A percentile compares a stretch with the other conserved stretches of the same genome.
These are phyloP conservation scores for Pachyseris speciosa DNA, from an alignment of 64 coral and sea anemone genomes.

Conservation along the genomic window DNA sequence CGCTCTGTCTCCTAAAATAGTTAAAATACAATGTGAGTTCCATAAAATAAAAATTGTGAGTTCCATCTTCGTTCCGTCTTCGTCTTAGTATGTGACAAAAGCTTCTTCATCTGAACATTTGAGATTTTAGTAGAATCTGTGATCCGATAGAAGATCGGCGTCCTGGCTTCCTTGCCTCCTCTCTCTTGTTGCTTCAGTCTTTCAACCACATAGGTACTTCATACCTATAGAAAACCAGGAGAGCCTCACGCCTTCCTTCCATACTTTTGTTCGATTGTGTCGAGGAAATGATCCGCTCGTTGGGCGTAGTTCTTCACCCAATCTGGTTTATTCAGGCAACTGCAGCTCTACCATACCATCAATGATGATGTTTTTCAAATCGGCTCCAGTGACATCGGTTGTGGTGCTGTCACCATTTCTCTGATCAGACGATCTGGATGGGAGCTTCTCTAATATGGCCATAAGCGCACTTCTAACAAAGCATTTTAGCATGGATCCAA, in stretches of 20 bases:
- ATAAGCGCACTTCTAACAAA: neutral
- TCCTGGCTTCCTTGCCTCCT: conserved; percentile 6
- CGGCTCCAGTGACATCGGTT: neutral
- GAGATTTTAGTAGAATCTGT: neutral
- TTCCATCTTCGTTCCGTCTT: conserved; percentile 26
- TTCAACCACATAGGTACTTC: neutral
- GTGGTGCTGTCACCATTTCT: neutral
- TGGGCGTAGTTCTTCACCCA: conserved; percentile 41
- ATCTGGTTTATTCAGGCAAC: conserved; percentile 8
- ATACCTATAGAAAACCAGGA: neutral
- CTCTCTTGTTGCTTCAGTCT: neutral
- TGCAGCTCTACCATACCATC: conserved; percentile 30
- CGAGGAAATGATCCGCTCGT: conserved; percentile 18
- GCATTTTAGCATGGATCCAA: neutral
- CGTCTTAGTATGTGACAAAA: conserved; percentile 24
- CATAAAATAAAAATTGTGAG: neutral
- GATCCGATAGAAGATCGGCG: conserved; percentile 19
- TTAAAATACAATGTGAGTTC: neutral
- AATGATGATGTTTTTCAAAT: neutral
- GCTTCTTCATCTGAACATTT: neutral
- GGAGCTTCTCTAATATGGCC: neutral
- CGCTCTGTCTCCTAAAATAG: neutral
- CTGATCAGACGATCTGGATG: neutral
- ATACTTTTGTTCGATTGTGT: conserved; percentile 21
- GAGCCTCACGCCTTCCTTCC: neutral